Evolutionary conservation across 2,888 invertebrate species (phyloP).

Genomic region (Lepidocyrtinus sp.): DNA sequence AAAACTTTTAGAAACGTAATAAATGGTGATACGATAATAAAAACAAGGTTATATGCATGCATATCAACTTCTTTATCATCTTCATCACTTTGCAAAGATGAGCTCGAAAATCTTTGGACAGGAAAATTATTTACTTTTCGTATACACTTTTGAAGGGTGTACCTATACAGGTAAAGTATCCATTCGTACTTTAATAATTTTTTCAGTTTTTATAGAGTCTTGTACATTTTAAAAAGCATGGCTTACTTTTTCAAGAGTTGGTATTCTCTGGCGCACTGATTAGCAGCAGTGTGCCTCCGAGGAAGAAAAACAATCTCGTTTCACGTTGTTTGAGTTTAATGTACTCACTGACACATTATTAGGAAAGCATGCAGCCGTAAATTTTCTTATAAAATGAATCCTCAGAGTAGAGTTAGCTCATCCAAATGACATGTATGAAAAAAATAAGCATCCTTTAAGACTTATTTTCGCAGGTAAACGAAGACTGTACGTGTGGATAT

Average conservation of each 20-base stretch:
- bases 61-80: slow-evolving; percentile 31
- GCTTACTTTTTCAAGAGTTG: slow-evolving; percentile 32
- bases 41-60: slow-evolving; percentile 13
- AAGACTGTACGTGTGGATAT: too few species aligned
- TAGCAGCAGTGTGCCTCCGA: slow-evolving; percentile 15
- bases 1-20: slow-evolving; percentile 3
- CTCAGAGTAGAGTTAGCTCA: neutral
- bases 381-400: neutral
- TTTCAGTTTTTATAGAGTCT: neutral
- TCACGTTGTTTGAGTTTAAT: slow-evolving; percentile 10
- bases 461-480: too few species aligned
- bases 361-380: slow-evolving; percentile 6
- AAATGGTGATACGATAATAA: slow-evolving; percentile 11
- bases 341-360: slow-evolving; percentile 13
- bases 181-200: too few species aligned
- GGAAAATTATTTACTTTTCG: slow-evolving; percentile 43
- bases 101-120: slow-evolving; percentile 53
- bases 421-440: slow-evolving; percentile 9
- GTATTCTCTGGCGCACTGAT: slow-evolving; percentile 37
- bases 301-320: slow-evolving; percentile 1
- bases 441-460: too few species aligned
- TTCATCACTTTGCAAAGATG: slow-evolving; percentile 25
- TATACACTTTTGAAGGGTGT: neutral
- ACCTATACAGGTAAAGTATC: neutral
- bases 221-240: slow-evolving; percentile 2